Base-by-base conservation (phyloP, 2,888 invertebrate species). In the Brenthis daphne region DNA sequence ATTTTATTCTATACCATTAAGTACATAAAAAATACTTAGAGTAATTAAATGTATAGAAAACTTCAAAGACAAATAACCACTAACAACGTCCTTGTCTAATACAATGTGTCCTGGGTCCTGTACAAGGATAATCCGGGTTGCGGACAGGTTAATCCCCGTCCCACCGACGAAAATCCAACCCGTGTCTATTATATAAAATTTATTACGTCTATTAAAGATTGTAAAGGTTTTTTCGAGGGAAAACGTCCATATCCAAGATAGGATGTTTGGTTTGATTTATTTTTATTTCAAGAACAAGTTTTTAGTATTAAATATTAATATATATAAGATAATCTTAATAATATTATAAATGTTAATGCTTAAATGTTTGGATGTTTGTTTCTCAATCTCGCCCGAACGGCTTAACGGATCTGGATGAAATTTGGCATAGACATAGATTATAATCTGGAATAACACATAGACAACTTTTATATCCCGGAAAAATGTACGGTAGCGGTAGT, bases 121-220 rank as follows among this genome's bases (percentile, higher is more conserved):
- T 71, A 33, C 47, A 33, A 53, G 67, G 65, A 70, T 80, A 81
- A 86, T 85, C 85, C 83, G 76, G 77, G 75, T 69, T 75, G 83
- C 77, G 80, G 85, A 84, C 85, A 87, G 85, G 85, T 86, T 87
- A 84, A 87, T 80, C 80, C 74, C 65, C 69, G 71, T 73, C 74
- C 80, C 80, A 79, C 74, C 75, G 75, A 70, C 75, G 78, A 72
- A 74, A 69, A 71, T 66, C 67, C 69, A 69, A 69, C 69, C 71
- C 73, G 60, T 65, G 71, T 71, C 72, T 68, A 57, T 73, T 67
- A 71, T 61, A 65, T 77, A 74, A 74, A 77, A 81, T 80, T 81
- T 81, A 80, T 81, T 74, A 76, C 71, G 67, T 69, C 69, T 71
- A 72, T 69, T 74, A 68, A 68, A 74, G 72, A 73, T 68, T 76